These are phyloP conservation scores for Zaprionus gabonicus DNA, from an alignment of 1,140 invertebrate species.

Conservation along the genomic window DNA sequence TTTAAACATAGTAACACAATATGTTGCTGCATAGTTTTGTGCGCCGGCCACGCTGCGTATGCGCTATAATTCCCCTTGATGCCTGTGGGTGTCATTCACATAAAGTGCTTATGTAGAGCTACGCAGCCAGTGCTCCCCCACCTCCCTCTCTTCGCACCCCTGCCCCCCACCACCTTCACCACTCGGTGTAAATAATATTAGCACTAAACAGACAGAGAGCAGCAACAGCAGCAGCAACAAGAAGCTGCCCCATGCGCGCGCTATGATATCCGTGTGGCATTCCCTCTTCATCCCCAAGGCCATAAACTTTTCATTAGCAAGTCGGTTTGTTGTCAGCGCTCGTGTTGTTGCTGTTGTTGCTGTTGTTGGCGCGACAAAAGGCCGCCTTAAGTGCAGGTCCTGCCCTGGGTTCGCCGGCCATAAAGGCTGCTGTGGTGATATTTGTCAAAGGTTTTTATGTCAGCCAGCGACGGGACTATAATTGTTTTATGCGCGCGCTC, in stretches of 20 bases:
- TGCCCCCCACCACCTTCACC: neutral
- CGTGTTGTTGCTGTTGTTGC: slow-evolving; percentile 6
- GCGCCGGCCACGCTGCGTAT: slow-evolving; percentile 45
- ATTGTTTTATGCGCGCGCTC: slow-evolving; percentile 74
- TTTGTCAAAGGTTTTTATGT: slow-evolving; percentile 80
- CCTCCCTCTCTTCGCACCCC: neutral
- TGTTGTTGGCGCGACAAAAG: slow-evolving; percentile 55
- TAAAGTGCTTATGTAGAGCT: slow-evolving; percentile 76
- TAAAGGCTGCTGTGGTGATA: slow-evolving; percentile 53
- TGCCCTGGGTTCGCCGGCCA: neutral
- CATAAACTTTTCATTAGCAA: slow-evolving; percentile 83
- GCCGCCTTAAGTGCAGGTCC: slow-evolving; percentile 51
- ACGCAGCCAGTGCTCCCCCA: slow-evolving; percentile 22
- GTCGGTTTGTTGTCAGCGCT: slow-evolving; percentile 54
- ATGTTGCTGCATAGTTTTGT: slow-evolving; percentile 64
- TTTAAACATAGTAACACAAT: slow-evolving; percentile 67
- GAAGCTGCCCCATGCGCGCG: neutral
- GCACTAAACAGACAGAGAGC: slow-evolving; percentile 57
- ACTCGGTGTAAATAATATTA: slow-evolving; percentile 75
- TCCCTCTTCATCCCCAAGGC: slow-evolving; percentile 39
- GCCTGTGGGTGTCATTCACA: slow-evolving; percentile 74
- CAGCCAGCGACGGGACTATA: slow-evolving; percentile 72
- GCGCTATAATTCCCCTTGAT: slow-evolving; percentile 75
- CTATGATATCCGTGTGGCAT: neutral
- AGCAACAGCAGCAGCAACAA: slow-evolving; percentile 25